These are phyloP conservation scores for Amphibalanus amphitrite DNA, from an alignment of 1,140 invertebrate genomes.

Conservation along the genomic window DNA sequence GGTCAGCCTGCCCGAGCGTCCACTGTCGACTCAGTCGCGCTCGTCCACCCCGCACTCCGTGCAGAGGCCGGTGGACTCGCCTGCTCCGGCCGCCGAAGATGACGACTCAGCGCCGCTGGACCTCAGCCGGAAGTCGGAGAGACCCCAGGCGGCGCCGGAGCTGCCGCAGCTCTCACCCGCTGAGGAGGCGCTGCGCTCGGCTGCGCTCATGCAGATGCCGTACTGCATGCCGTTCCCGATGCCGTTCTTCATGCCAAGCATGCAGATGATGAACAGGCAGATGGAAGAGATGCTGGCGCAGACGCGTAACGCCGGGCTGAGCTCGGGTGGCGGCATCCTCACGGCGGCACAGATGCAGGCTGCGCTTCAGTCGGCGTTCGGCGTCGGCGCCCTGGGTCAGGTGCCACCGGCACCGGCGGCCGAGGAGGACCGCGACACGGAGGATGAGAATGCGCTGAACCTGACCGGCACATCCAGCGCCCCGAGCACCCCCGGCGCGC, in stretches of 20 bases:
- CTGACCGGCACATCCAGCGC: conserved; percentile 4
- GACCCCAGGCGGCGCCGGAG: conserved; percentile 6
- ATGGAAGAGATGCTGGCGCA: background rate
- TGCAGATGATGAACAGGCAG: background rate
- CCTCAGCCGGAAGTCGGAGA: conserved; percentile 17
- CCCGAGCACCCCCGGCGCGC: conserved; percentile 39
- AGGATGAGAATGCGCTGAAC: conserved; percentile 7
- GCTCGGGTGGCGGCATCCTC: background rate
- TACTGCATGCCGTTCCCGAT: background rate
- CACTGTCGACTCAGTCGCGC: conserved; percentile 3
- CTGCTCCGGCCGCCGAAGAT: background rate
- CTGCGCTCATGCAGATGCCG: background rate
- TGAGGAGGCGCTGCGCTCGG: too few relatives aligned
- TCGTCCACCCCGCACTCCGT: conserved; percentile 8
- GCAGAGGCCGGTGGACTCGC: conserved; percentile 5
- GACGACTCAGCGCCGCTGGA: conserved; percentile 17
- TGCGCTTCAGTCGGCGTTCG: conserved; percentile 8
- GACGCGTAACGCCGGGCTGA: background rate
- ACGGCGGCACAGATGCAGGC: conserved; percentile 4
- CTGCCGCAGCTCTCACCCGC: background rate
- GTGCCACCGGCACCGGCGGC: background rate
- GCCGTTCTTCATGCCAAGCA: background rate
- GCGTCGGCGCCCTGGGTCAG: background rate
- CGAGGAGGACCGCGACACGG: background rate
- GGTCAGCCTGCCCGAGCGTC: background rate